Evolutionary conservation across 2,888 invertebrate genomes (phyloP).

Genomic region (Macroteleia sp.): DNA sequence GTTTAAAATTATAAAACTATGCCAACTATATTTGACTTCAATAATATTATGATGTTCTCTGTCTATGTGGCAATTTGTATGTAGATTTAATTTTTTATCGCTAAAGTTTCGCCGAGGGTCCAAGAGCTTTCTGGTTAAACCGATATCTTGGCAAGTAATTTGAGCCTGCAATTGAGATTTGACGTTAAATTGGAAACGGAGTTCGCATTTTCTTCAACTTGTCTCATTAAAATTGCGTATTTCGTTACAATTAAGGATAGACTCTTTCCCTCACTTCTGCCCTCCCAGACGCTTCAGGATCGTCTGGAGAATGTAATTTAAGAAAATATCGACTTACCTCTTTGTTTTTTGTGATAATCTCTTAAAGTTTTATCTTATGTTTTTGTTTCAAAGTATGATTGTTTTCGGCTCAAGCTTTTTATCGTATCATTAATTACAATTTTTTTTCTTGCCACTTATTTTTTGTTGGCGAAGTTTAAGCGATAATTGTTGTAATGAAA

Average conservation of each 20-base stretch:
- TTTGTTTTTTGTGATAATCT: slow-evolving; percentile 63
- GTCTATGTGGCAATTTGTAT: slow-evolving; percentile 37
- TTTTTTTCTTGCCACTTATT: slow-evolving; percentile 10
- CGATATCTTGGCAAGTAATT: slow-evolving; percentile 60
- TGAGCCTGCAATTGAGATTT: slow-evolving; percentile 59
- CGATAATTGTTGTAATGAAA: slow-evolving; percentile 21
- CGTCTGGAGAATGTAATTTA: slow-evolving; percentile 62
- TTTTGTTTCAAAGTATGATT: slow-evolving; percentile 47
- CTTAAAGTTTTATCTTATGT: slow-evolving; percentile 53
- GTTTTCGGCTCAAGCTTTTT: slow-evolving; percentile 43
- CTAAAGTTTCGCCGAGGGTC: slow-evolving; percentile 29
- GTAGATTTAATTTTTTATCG: slow-evolving; percentile 52
- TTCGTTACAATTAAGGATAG: slow-evolving; percentile 69
- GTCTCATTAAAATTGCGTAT: slow-evolving; percentile 67
- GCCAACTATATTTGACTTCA: slow-evolving; percentile 2
- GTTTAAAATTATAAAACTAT: too few species aligned
- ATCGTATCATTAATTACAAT: slow-evolving; percentile 54
- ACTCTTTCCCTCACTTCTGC: slow-evolving; percentile 39
- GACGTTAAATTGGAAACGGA: slow-evolving; percentile 62
- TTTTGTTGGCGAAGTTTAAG: slow-evolving; percentile 13
- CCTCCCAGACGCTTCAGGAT: slow-evolving; percentile 18
- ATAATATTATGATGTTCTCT: slow-evolving; percentile 31
- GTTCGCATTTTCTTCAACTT: slow-evolving; percentile 65
- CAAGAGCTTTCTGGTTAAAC: slow-evolving; percentile 53
- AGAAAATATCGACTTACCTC: slow-evolving; percentile 69